Evolutionary conservation across 1,140 invertebrate species (phyloP).

Genomic region (Cotesia vestalis): DNA sequence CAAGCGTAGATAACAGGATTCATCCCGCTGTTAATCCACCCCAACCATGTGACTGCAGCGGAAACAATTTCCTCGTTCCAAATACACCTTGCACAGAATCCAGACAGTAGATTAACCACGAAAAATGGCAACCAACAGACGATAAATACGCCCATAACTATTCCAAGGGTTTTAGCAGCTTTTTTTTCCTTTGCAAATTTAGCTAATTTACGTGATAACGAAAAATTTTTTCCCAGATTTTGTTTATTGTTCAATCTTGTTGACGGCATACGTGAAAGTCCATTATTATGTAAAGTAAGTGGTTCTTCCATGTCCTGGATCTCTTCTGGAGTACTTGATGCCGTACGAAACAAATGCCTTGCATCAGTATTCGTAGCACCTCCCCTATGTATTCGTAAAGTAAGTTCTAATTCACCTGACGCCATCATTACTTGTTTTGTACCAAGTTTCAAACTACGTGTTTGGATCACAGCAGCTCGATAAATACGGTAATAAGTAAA

Average conservation of each 20-base stretch:
- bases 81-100: slow-evolving; percentile 88
- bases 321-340: slow-evolving; percentile 74
- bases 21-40: slow-evolving; percentile 99
- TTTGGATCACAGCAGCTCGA: slow-evolving; percentile 91
- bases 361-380: slow-evolving; percentile 70
- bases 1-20: slow-evolving; percentile 98
- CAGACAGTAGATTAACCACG: slow-evolving; percentile 91
- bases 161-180: slow-evolving; percentile 92
- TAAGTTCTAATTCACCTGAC: slow-evolving; percentile 83
- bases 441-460: slow-evolving; percentile 86
- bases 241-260: slow-evolving; percentile 60
- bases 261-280: slow-evolving; percentile 72
- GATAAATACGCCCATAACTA: slow-evolving; percentile 98
- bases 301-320: slow-evolving; percentile 74
- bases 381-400: slow-evolving; percentile 88
- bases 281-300: slow-evolving; percentile 78
- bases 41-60: slow-evolving; percentile 96
- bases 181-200: slow-evolving; percentile 96
- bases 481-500: slow-evolving; percentile 97
- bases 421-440: slow-evolving; percentile 86
- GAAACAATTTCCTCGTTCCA: slow-evolving; percentile 89
- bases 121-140: slow-evolving; percentile 99
- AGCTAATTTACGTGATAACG: slow-evolving; percentile 86
- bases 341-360: slow-evolving; percentile 64
- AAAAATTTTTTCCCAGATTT: slow-evolving; percentile 83